Evolutionary conservation across 2,797 vertebrate genomes (phyloP).

Genomic region (Epinephelus awoara): DNA sequence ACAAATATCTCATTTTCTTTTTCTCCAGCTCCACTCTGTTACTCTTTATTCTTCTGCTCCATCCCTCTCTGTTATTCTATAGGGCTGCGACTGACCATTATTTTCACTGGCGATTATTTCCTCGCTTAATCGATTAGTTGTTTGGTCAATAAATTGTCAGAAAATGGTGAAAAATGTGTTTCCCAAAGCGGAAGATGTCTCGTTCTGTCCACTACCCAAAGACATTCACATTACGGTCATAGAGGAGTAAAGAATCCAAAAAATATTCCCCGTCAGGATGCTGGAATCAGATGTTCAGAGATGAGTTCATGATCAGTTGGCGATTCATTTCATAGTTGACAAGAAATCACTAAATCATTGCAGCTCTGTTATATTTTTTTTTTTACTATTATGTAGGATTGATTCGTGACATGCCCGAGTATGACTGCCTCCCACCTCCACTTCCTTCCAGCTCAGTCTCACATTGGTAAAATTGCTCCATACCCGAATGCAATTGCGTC

Average conservation of each 20-base stretch:
- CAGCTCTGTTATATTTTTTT: too few species aligned
- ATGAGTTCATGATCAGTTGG: too few species aligned
- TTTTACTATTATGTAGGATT: too few species aligned
- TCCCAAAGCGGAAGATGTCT: not conserved
- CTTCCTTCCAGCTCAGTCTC: too few species aligned
- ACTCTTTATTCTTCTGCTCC: conserved; percentile 30
- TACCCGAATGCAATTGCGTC: too few species aligned
- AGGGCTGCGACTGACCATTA: not conserved
- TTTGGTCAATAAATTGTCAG: not conserved
- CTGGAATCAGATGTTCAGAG: not conserved
- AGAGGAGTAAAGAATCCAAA: not conserved
- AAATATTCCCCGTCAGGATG: not conserved
- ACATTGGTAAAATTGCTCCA: too few species aligned
- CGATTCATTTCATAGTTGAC: too few species aligned
- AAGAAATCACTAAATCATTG: too few species aligned
- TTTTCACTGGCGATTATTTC: not conserved
- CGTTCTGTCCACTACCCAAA: not conserved
- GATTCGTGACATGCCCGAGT: too few species aligned
- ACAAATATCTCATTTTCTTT: conserved; percentile 61
- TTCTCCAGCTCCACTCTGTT: conserved; percentile 13
- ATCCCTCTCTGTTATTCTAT: conserved; percentile 26
- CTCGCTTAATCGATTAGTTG: too few species aligned
- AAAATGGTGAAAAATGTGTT: not conserved
- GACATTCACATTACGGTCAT: not conserved
- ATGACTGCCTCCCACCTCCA: too few species aligned